Percentiles rank a stretch among this genome's conserved stretches.
Evolutionary conservation across 1,140 invertebrate species (phyloP).

Genomic region (Drosophila orosa): DNA sequence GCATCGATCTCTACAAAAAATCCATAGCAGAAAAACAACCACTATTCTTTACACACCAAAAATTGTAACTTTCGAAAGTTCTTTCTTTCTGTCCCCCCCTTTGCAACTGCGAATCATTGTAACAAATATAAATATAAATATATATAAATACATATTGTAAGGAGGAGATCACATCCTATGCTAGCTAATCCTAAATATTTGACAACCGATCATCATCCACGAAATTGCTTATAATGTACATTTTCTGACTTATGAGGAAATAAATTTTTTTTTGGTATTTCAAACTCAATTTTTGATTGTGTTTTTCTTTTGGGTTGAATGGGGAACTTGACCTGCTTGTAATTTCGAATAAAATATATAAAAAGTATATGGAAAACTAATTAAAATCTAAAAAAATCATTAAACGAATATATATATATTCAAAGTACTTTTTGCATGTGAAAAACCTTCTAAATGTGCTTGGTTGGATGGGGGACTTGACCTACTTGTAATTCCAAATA

Average conservation of each 20-base stretch:
- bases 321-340: too few species aligned
- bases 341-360: too few species aligned
- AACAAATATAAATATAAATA: neutral
- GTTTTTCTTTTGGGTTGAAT: constrained; percentile 8
- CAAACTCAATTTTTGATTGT: constrained; percentile 45
- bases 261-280: constrained; percentile 79
- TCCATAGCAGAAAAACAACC: neutral
- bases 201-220: constrained; percentile 37
- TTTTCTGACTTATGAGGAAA: constrained; percentile 63
- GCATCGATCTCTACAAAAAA: neutral
- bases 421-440: too few species aligned
- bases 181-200: constrained; percentile 44
- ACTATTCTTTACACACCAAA: constrained; percentile 15
- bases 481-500: too few species aligned
- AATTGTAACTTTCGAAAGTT: constrained; percentile 25
- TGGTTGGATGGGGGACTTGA: too few species aligned
- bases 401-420: too few species aligned
- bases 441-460: too few species aligned
- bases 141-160: neutral
- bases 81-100: constrained; percentile 12
- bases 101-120: constrained; percentile 13
- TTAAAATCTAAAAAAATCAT: too few species aligned
- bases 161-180: neutral
- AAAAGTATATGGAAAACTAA: too few species aligned
- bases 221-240: constrained; percentile 49